Evolutionary conservation across 53 echinoderm and acorn worm species (phyloP).

Genomic region (Stichopus horrens): DNA sequence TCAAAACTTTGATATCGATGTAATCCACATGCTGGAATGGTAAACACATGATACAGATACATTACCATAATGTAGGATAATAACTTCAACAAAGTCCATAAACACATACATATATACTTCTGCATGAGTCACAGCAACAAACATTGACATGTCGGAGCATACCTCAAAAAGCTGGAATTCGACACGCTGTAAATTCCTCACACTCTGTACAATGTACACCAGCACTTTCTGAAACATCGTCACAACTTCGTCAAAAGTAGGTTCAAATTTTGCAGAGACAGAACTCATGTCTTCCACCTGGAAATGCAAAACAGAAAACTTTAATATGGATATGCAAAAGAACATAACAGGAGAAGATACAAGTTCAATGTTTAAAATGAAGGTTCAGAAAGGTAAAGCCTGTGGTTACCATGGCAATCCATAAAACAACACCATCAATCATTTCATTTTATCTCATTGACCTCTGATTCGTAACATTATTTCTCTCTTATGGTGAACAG

Average conservation of each 20-base stretch:
- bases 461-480: no score
- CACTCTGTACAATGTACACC: slow-evolving; percentile 72
- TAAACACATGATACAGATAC: no score
- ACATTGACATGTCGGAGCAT: background rate
- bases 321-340: background rate
- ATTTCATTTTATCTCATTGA: no score
- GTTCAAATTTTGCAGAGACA: slow-evolving; percentile 73
- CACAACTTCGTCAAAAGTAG: slow-evolving; percentile 67
- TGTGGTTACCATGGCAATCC: no score
- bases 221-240: slow-evolving; percentile 68
- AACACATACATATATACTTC: background rate
- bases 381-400: no score
- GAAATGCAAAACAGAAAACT: background rate
- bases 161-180: slow-evolving; percentile 71
- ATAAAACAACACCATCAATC: no score
- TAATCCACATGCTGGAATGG: slow-evolving; percentile 56
- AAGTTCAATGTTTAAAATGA: no score
- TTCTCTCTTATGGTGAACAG: no score
- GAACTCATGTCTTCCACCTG: slow-evolving; percentile 73
- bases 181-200: slow-evolving; percentile 63
- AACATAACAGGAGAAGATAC: no score
- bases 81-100: no score
- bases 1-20: slow-evolving; percentile 60
- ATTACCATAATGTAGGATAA: no score
- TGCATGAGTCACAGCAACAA: background rate